phyloP scores from a whole-genome alignment of 2,113 vertebrate species.

The Lanius collurio region DNA sequence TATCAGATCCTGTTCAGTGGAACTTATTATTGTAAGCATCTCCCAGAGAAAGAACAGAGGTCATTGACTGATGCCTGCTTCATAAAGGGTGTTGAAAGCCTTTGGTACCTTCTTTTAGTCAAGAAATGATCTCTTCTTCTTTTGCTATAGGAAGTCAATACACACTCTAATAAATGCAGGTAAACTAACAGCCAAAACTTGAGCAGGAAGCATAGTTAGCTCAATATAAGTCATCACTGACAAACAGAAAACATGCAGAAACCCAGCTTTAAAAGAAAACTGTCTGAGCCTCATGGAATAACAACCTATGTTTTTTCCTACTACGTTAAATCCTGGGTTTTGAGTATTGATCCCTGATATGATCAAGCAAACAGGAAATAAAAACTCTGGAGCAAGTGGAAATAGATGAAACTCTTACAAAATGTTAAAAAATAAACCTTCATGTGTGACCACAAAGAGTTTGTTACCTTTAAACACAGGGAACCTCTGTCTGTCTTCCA shows the following conservation, averaged over 20 bases:
- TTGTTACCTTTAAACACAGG: constrained; percentile 65
- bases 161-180: background rate
- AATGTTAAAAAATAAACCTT: constrained; percentile 33
- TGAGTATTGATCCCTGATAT: background rate
- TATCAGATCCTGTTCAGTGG: background rate
- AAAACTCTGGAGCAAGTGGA: background rate
- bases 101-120: background rate
- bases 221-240: background rate
- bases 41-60: background rate
- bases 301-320: background rate
- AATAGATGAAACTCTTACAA: background rate
- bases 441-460: constrained; percentile 22
- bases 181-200: background rate
- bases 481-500: constrained; percentile 76
- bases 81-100: background rate
- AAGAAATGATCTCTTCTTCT: background rate
- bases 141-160: background rate
- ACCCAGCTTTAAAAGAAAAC: background rate
- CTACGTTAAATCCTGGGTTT: background rate
- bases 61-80: background rate
- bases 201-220: background rate
- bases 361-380: background rate
- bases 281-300: background rate
- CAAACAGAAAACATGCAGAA: background rate
- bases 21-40: background rate